A percentile compares a stretch with the other conserved stretches of the same genome.
phyloP scores from a whole-genome alignment of 2,113 vertebrate genomes.

The Alligator mississippiensis region DNA sequence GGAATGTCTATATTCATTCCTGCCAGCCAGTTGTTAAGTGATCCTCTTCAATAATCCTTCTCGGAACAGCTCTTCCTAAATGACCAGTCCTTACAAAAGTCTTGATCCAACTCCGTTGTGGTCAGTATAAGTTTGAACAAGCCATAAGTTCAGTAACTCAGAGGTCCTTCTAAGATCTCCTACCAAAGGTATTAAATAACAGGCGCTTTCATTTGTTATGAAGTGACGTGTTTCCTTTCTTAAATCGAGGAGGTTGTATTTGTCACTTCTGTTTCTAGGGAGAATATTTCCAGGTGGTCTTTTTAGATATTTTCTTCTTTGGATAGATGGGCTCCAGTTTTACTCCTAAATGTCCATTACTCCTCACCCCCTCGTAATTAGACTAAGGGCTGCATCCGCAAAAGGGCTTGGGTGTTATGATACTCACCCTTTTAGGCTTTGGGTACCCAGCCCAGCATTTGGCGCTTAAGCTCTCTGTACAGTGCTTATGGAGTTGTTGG shows the following conservation, averaged over 20 bases:
- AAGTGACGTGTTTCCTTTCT: neutral
- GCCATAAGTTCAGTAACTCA: too few relatives aligned
- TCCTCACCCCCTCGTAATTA: too few relatives aligned
- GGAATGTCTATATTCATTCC: neutral
- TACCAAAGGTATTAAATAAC: neutral
- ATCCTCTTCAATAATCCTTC: neutral
- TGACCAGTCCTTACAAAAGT: neutral
- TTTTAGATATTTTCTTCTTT: neutral
- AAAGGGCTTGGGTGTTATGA: too few relatives aligned
- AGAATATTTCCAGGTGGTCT: neutral
- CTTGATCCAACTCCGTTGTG: neutral
- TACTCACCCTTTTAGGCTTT: too few relatives aligned
- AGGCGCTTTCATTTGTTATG: neutral
- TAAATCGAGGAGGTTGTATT: neutral
- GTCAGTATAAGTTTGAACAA: neutral
- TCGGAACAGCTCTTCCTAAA: neutral
- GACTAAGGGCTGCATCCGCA: too few relatives aligned
- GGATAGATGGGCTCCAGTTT: neutral
- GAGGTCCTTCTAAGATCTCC: neutral
- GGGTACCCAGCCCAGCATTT: too few relatives aligned
- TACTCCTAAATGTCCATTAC: too few relatives aligned
- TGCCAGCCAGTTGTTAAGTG: accelerated
- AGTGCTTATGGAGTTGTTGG: too few relatives aligned
- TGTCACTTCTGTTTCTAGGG: neutral
- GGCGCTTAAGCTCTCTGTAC: too few relatives aligned